Evolutionary conservation across 2,113 vertebrate genomes (phyloP).

Genomic region (Empidonax alnorum): DNA sequence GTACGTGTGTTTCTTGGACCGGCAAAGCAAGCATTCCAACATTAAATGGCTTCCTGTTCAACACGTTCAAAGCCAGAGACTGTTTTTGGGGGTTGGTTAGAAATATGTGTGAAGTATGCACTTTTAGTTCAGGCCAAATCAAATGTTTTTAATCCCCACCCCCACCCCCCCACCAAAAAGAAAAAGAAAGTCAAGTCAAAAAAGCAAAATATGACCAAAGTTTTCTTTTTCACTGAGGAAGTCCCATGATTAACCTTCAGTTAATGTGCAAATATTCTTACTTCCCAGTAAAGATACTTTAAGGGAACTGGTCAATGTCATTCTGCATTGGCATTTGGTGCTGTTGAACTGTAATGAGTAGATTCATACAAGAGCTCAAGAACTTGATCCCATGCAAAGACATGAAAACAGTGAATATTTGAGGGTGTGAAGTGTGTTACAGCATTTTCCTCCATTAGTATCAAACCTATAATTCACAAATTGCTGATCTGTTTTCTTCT

Average conservation of each 20-base stretch:
- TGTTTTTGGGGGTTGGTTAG: slow-evolving; percentile 87
- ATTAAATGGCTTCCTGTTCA: slow-evolving; percentile 96
- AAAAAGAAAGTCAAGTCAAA: slow-evolving; percentile 48
- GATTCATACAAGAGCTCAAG: slow-evolving; percentile 21
- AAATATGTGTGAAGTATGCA: slow-evolving; percentile 85
- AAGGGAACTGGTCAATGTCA: slow-evolving; percentile 68
- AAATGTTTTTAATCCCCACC: slow-evolving; percentile 85
- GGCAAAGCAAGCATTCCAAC: slow-evolving; percentile 88
- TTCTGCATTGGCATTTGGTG: slow-evolving; percentile 37
- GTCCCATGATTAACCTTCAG: slow-evolving; percentile 71
- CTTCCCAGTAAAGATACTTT: slow-evolving; percentile 76
- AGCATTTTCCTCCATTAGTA: slow-evolving; percentile 33
- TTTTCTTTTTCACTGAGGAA: slow-evolving; percentile 76
- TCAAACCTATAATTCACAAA: slow-evolving; percentile 73
- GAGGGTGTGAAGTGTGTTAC: slow-evolving; percentile 51
- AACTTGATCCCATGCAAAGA: slow-evolving; percentile 13
- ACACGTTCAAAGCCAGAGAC: slow-evolving; percentile 84
- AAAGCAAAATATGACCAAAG: slow-evolving; percentile 60
- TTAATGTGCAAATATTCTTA: slow-evolving; percentile 74
- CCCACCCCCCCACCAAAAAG: background rate
- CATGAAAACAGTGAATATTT: slow-evolving; percentile 55
- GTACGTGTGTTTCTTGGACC: slow-evolving; percentile 84
- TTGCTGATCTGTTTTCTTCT: slow-evolving; percentile 70
- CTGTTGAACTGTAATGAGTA: slow-evolving; percentile 25
- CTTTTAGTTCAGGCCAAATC: slow-evolving; percentile 90